Evolutionary conservation across 2,797 vertebrate genomes (phyloP).

Genomic region (Peromyscus eremicus): DNA sequence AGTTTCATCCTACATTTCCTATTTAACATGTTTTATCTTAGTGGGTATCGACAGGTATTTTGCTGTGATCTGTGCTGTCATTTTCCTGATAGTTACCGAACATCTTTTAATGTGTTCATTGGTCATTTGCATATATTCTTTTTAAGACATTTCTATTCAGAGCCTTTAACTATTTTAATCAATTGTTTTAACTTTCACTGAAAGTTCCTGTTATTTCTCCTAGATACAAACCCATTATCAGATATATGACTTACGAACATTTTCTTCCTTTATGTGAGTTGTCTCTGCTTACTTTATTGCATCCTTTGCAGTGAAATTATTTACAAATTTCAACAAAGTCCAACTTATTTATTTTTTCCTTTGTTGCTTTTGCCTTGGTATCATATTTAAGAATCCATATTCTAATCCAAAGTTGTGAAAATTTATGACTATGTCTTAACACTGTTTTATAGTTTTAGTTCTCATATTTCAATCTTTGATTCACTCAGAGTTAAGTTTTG

Average conservation of each 20-base stretch:
- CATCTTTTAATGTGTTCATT: not conserved
- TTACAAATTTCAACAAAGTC: slow-evolving; percentile 51
- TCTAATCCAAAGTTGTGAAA: not conserved
- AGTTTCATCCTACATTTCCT: not conserved
- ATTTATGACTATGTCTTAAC: not conserved
- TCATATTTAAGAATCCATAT: not conserved
- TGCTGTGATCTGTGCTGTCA: not conserved
- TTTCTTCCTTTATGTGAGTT: not conserved
- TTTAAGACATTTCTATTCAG: not conserved
- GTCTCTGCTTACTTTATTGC: not conserved
- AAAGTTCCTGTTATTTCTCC: slow-evolving; percentile 29
- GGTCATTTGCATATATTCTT: not conserved
- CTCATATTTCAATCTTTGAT: slow-evolving; percentile 1
- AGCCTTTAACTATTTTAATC: slow-evolving; percentile 8
- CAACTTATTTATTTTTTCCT: not conserved
- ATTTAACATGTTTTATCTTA: not conserved
- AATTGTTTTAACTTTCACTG: slow-evolving; percentile 35
- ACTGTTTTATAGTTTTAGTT: slow-evolving; percentile 1
- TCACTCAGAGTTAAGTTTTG: slow-evolving; percentile 35
- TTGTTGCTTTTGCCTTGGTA: slow-evolving; percentile 12
- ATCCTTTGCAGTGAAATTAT: not conserved
- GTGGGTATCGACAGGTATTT: not conserved
- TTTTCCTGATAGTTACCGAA: not conserved
- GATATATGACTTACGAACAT: not conserved
- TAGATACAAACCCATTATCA: slow-evolving; percentile 28